phyloP scores from a whole-genome alignment of 2,113 vertebrate species.

The Merops nubicus region DNA sequence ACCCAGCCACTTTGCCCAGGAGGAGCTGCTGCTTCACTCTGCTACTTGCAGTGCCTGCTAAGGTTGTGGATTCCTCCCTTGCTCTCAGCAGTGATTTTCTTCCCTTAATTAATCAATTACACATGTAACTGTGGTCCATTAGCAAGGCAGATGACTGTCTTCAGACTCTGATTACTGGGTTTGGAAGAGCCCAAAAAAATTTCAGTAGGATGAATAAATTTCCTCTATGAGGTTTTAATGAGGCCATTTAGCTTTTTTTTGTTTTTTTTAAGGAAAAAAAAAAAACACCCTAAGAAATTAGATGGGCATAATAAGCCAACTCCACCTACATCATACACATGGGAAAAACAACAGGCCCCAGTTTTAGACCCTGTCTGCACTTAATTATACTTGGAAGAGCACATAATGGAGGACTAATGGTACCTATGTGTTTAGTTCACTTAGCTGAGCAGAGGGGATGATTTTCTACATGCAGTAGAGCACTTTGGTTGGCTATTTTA shows the following conservation, averaged over 20 bases:
- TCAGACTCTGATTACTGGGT: conserved; percentile 45
- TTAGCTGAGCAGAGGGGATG: neutral
- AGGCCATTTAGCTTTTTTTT: conserved; percentile 14
- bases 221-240: conserved; percentile 56
- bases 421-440: conserved; percentile 16
- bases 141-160: conserved; percentile 60
- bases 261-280: neutral
- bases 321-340: conserved; percentile 18
- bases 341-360: conserved; percentile 51
- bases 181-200: conserved; percentile 30
- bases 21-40: neutral
- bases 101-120: conserved; percentile 72
- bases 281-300: neutral
- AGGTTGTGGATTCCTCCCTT: conserved; percentile 1
- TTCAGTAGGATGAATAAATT: conserved; percentile 38
- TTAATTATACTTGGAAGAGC: conserved; percentile 51
- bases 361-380: conserved; percentile 40
- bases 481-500: neutral
- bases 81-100: conserved; percentile 49
- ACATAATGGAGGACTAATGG: conserved; percentile 54
- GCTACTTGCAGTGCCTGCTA: neutral
- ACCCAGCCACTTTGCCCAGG: neutral
- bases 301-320: conserved; percentile 25
- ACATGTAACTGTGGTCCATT: conserved; percentile 53
- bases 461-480: neutral